These are phyloP conservation scores for Lutraria rhynchaena DNA, from an alignment of 1,140 invertebrate genomes.

Conservation along the genomic window DNA sequence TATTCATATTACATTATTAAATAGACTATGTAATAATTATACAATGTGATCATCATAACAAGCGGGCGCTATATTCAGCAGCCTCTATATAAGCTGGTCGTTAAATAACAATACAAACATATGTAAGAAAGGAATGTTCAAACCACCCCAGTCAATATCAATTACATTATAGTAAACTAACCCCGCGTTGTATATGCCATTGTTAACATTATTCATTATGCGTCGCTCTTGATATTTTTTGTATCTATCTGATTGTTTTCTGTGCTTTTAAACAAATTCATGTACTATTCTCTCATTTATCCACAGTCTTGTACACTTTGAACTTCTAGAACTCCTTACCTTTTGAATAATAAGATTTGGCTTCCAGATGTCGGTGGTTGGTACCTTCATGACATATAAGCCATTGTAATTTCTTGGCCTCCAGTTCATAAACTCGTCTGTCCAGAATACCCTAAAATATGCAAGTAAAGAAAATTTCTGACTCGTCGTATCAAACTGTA, in stretches of 20 bases:
- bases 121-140: no score
- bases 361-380: conserved; percentile 15
- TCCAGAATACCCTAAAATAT: conserved; percentile 9
- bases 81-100: no score
- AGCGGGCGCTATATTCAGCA: no score
- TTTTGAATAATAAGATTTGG: conserved; percentile 15
- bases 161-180: not conserved
- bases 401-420: not conserved
- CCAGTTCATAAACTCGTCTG: conserved; percentile 17
- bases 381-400: not conserved
- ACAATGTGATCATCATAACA: no score
- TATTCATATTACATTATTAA: no score
- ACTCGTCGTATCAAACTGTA: conserved; percentile 35
- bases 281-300: not conserved
- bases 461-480: conserved; percentile 39
- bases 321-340: not conserved
- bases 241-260: not conserved
- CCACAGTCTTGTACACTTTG: not conserved
- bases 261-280: not conserved
- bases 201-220: not conserved
- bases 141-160: not conserved
- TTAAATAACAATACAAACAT: no score
- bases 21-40: no score
- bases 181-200: not conserved
- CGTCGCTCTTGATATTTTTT: not conserved